Base-by-base conservation (phyloP, 1,140 invertebrate species). In the Brachionus plicatilis region DNA sequence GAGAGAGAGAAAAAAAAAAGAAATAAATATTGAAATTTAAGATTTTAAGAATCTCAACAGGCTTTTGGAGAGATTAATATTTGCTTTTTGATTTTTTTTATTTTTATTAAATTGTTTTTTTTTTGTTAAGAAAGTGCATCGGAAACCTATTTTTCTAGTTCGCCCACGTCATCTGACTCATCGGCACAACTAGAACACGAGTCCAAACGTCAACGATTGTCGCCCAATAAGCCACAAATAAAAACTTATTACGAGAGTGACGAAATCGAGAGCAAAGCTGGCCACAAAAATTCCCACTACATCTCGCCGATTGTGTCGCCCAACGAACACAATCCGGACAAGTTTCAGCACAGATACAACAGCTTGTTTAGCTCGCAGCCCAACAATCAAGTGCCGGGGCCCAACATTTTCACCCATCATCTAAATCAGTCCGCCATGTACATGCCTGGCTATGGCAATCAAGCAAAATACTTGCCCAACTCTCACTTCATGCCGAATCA, bases 11-110 rank as follows among this genome's bases (percentile, higher is more conserved):
- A 33, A 37, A 5, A 20, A 72, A 43, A 41, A 72, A 68, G 65
- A 72, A 72, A 43, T 72, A 72, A 72, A 72, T 72, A 72, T 72
- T 72, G 68, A 72, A 72, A 72, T 72, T 72, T 72, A 43, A 72
- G 68, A 72, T 72, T 70, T 70, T 70, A 33, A 33, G 33, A 33
- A 33, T 70, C 6, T 70, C 33, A n/a, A 33, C 29, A 70, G 27
- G 6, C 14, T 37, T 14, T 37, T 37, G 20, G 0, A 70, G 29
- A 37, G 37, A 37, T 41, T 70, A 70, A 70, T 70, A 70, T 70
- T 70, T 37, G 33, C 33, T 37, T 29, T 68, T 68, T 33, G 27
- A 37, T 14, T 27, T 29, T 29, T 68, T 27, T 68, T 68, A 27
- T 68, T 27, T 29, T 24, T 68, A 29, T 72, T 43, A 43, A 41